A percentile compares a stretch with the other conserved stretches of the same genome.
These are phyloP conservation scores for Piaya cayana DNA, from an alignment of 2,113 vertebrate genomes.

Conservation along the genomic window DNA sequence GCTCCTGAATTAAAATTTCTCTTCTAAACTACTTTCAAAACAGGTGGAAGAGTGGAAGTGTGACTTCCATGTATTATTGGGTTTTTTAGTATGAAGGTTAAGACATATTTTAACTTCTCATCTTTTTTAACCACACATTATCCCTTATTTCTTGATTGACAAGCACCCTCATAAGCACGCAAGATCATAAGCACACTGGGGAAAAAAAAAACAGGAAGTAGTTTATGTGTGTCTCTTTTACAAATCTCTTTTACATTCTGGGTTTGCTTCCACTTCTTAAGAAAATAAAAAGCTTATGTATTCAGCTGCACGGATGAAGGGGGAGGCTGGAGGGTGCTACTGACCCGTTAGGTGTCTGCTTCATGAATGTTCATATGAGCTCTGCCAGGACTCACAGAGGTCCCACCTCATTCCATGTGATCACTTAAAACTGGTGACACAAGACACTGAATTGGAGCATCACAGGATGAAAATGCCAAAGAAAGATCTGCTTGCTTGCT, in stretches of 20 bases:
- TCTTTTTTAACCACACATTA: not conserved
- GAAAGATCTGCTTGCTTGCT: not conserved
- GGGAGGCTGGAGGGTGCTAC: not conserved
- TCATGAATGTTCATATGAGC: rapidly evolving
- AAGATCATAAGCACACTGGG: too few species aligned
- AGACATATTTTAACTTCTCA: not conserved
- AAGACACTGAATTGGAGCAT: not conserved
- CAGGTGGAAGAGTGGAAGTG: not conserved
- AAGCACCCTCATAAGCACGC: not conserved
- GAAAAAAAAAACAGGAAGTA: rapidly evolving
- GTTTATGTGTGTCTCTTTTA: not conserved
- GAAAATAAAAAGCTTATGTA: not conserved
- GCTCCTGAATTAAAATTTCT: not conserved
- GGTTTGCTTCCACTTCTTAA: not conserved
- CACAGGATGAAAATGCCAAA: not conserved
- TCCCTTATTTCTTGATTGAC: not conserved
- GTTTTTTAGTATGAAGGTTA: not conserved
- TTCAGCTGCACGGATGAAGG: not conserved
- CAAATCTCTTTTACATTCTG: not conserved
- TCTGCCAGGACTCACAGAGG: not conserved
- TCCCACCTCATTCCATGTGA: not conserved
- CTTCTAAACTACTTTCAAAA: not conserved
- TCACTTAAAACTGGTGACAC: not conserved
- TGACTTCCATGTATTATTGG: not conserved
- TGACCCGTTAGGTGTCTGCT: not conserved